Evolutionary conservation across 2,888 invertebrate genomes (phyloP).

Genomic region (Drosophila tripunctata): DNA sequence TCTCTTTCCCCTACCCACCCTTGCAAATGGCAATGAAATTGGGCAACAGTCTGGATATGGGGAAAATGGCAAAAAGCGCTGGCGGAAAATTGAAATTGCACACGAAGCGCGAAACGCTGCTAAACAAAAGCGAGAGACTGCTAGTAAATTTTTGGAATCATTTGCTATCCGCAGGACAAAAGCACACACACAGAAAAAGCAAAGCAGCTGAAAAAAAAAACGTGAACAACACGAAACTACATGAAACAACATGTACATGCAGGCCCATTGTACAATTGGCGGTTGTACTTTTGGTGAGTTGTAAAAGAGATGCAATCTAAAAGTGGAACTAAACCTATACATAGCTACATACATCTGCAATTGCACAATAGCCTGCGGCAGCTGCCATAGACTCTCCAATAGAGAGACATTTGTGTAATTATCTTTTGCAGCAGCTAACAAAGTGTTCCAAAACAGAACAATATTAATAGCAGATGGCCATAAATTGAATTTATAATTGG

Average conservation of each 20-base stretch:
- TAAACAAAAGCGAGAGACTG: slow-evolving; percentile 48
- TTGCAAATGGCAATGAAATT: slow-evolving; percentile 35
- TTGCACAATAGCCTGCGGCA: slow-evolving; percentile 41
- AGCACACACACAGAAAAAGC: slow-evolving; percentile 11
- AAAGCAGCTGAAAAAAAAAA: background rate
- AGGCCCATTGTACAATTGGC: slow-evolving; percentile 43
- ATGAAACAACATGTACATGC: slow-evolving; percentile 33
- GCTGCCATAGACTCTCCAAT: slow-evolving; percentile 20
- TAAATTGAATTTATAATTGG: background rate
- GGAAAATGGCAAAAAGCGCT: slow-evolving; percentile 62
- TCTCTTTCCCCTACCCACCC: slow-evolving; percentile 1
- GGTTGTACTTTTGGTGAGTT: slow-evolving; percentile 32
- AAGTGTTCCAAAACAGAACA: background rate
- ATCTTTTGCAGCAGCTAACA: slow-evolving; percentile 25
- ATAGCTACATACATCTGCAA: background rate
- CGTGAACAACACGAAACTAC: background rate
- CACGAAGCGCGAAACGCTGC: slow-evolving; percentile 53
- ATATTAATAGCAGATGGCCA: background rate
- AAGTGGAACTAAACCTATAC: slow-evolving; percentile 4
- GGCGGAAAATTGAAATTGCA: slow-evolving; percentile 76
- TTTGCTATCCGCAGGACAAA: slow-evolving; percentile 41
- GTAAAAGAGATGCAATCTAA: slow-evolving; percentile 36
- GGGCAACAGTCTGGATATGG: too few species aligned
- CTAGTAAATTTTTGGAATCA: slow-evolving; percentile 54
- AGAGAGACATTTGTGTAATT: slow-evolving; percentile 41